A percentile compares a stretch with the other conserved stretches of the same genome.
These are phyloP conservation scores for Acinonyx jubatus DNA, from an alignment of 2,113 vertebrate species.

Conservation along the genomic window DNA sequence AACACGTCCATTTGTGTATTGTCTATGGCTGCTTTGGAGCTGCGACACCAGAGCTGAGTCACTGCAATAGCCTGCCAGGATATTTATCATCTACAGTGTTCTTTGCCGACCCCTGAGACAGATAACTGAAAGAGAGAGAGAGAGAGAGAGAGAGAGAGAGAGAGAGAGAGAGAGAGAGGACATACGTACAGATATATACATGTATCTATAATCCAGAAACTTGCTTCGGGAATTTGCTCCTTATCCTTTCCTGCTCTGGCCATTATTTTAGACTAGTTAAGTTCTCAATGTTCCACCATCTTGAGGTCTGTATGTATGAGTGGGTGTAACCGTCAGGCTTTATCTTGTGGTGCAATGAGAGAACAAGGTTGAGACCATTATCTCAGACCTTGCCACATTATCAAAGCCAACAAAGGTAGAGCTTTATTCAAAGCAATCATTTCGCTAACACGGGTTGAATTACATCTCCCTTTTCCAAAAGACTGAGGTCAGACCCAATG, in stretches of 20 bases:
- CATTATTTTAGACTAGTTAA: background rate
- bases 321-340: background rate
- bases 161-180: background rate
- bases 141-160: background rate
- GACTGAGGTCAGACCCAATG: conserved; percentile 26
- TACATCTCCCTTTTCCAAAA: conserved; percentile 28
- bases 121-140: background rate
- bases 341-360: background rate
- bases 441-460: conserved; percentile 36
- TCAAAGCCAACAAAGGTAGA: background rate
- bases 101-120: background rate
- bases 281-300: background rate
- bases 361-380: background rate
- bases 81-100: background rate
- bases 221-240: background rate
- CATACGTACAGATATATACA: background rate
- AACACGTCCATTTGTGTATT: background rate
- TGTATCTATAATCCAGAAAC: background rate
- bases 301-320: background rate
- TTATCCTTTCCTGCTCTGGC: background rate
- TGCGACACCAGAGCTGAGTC: background rate
- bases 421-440: conserved; percentile 53
- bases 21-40: background rate
- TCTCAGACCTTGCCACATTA: conserved; percentile 5
- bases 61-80: background rate